Evolutionary conservation across 2,888 invertebrate genomes (phyloP).

Genomic region (Sylvicola cinctus): DNA sequence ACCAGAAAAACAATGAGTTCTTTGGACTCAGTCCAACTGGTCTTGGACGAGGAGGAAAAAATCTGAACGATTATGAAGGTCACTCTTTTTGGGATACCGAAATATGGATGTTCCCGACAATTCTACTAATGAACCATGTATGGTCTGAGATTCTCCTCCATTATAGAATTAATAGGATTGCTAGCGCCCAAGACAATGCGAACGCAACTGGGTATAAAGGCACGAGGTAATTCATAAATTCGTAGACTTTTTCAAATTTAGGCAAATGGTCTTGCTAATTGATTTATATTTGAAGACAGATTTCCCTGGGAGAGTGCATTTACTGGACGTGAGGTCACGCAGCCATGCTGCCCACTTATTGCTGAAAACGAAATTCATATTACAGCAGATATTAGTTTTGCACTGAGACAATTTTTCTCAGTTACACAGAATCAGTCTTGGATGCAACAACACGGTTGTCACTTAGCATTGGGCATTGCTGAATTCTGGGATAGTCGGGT

Average conservation of each 20-base stretch:
- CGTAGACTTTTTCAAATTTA: neutral
- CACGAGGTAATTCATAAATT: constrained; percentile 24
- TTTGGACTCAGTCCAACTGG: constrained; percentile 37
- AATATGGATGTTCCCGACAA: constrained; percentile 38
- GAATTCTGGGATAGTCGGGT: constrained; percentile 36
- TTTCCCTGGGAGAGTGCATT: constrained; percentile 42
- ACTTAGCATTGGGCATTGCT: constrained; percentile 32
- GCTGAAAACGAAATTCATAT: constrained; percentile 35
- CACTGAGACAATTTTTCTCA: constrained; percentile 19
- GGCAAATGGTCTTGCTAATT: too few relatives aligned
- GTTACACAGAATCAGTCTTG: constrained; percentile 14
- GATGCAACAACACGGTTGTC: constrained; percentile 28
- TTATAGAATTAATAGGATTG: constrained; percentile 29
- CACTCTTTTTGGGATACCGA: constrained; percentile 44
- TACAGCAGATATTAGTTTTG: constrained; percentile 34
- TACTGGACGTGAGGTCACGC: constrained; percentile 35
- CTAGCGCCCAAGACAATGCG: constrained; percentile 31
- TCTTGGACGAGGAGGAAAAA: constrained; percentile 27
- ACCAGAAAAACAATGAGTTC: constrained; percentile 26
- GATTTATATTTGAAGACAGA: too few relatives aligned
- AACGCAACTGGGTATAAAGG: constrained; percentile 30
- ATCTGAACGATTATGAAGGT: constrained; percentile 27
- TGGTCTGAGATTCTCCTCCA: constrained; percentile 29
- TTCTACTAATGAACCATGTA: constrained; percentile 28
- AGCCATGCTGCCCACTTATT: constrained; percentile 35